phyloP scores from a whole-genome alignment of 2,888 invertebrate species.

The Acronicta alni region DNA sequence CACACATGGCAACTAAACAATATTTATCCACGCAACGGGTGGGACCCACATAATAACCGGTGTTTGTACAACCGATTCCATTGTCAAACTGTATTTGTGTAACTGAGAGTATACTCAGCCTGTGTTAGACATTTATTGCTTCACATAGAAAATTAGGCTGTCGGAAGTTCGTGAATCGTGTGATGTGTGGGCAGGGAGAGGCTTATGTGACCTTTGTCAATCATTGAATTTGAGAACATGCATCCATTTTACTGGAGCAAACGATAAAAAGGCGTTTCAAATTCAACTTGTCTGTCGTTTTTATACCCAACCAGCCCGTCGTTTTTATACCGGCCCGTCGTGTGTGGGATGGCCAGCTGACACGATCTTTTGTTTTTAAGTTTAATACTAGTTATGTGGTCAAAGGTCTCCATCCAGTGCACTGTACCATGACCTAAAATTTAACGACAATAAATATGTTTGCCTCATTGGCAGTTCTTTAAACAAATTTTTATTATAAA shows the following conservation, averaged over 20 bases:
- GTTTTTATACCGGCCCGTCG: neutral
- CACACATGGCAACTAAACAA: conserved; percentile 31
- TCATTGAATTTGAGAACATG: no score
- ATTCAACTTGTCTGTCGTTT: no score
- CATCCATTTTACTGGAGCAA: no score
- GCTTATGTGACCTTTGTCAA: neutral
- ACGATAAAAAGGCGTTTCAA: no score
- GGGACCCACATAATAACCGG: conserved; percentile 43
- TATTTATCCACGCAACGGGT: conserved; percentile 28
- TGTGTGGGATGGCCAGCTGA: conserved; percentile 11
- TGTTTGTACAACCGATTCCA: conserved; percentile 40
- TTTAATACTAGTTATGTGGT: no score
- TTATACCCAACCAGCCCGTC: no score
- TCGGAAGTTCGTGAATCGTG: neutral
- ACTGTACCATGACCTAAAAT: no score
- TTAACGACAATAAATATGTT: no score
- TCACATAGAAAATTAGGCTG: conserved; percentile 8
- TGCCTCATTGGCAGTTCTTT: no score
- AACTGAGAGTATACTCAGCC: conserved; percentile 28
- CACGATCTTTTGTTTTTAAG: neutral
- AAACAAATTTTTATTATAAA: no score
- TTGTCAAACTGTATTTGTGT: conserved; percentile 40
- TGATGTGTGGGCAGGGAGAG: neutral
- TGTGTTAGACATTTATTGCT: conserved; percentile 23
- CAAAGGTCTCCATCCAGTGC: no score